These are phyloP conservation scores for Acleris cristana DNA, from an alignment of 2,888 invertebrate species.

Conservation along the genomic window DNA sequence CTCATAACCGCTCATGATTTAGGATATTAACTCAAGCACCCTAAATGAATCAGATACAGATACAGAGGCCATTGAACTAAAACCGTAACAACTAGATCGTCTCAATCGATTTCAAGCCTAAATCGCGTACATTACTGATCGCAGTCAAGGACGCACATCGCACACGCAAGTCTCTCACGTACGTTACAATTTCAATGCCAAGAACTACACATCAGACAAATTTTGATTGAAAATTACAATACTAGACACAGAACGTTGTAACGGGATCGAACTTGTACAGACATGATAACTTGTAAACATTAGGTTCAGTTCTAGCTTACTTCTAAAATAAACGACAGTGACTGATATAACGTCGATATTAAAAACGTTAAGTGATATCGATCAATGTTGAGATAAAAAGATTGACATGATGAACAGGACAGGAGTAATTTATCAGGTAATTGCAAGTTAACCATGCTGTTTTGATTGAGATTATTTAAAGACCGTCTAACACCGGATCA, in stretches of 20 bases:
- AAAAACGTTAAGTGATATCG: background rate
- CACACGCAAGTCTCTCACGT: slow-evolving; percentile 15
- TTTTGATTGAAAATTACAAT: too few species aligned
- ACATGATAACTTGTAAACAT: background rate
- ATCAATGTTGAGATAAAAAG: too few species aligned
- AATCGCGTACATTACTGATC: slow-evolving; percentile 6
- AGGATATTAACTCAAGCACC: too few species aligned
- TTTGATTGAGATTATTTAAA: too few species aligned
- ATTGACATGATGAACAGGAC: too few species aligned
- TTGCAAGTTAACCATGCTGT: too few species aligned
- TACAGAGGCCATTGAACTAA: background rate
- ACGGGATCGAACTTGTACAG: background rate
- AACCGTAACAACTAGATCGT: slow-evolving; percentile 23
- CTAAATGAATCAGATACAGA: background rate
- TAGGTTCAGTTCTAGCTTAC: background rate
- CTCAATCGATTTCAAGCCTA: slow-evolving; percentile 23
- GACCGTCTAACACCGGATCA: too few species aligned
- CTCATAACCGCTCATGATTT: too few species aligned
- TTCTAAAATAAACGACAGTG: background rate
- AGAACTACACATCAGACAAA: too few species aligned
- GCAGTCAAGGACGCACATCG: slow-evolving; percentile 24
- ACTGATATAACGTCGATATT: slow-evolving; percentile 1
- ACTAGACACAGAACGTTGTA: background rate
- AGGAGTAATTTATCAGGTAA: too few species aligned
- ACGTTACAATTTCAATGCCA: too few species aligned